A percentile compares a stretch with the other conserved stretches of the same genome.
Evolutionary conservation across 64 coral and sea anemone genomes (phyloP).

Genomic region (Actinia tenebrosa): DNA sequence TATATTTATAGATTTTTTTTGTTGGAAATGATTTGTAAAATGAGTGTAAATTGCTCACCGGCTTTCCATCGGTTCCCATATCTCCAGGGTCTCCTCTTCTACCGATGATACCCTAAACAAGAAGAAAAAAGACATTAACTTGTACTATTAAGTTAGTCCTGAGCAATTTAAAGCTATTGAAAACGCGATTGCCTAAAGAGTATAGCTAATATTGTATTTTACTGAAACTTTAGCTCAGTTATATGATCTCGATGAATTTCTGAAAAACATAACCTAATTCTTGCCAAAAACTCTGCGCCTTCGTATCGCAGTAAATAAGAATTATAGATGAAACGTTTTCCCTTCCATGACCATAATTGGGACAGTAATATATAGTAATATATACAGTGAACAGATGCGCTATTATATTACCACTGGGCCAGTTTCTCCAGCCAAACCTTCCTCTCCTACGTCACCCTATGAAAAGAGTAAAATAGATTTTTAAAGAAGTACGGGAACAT

Average conservation of each 20-base stretch:
- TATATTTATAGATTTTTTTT: not conserved
- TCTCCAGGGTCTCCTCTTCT: constrained; percentile 22
- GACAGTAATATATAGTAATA: not conserved
- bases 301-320: no score
- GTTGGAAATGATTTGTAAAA: not conserved
- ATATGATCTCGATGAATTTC: no score
- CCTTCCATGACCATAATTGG: no score
- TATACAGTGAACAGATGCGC: not conserved
- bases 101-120: constrained; percentile 29
- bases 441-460: constrained; percentile 5
- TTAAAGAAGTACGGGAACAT: not conserved
- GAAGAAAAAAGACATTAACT: not conserved
- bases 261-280: no score
- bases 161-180: no score
- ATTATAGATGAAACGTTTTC: no score
- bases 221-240: no score
- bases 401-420: not conserved
- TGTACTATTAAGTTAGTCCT: no score
- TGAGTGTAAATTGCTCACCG: not conserved
- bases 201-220: no score
- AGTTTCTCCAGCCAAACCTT: constrained; percentile 10
- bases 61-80: constrained; percentile 19
- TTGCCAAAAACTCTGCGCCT: no score
- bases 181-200: no score
- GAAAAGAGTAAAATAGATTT: not conserved